Base-by-base conservation (phyloP, 2,888 invertebrate genomes). In the Gymnocheta viridis region DNA sequence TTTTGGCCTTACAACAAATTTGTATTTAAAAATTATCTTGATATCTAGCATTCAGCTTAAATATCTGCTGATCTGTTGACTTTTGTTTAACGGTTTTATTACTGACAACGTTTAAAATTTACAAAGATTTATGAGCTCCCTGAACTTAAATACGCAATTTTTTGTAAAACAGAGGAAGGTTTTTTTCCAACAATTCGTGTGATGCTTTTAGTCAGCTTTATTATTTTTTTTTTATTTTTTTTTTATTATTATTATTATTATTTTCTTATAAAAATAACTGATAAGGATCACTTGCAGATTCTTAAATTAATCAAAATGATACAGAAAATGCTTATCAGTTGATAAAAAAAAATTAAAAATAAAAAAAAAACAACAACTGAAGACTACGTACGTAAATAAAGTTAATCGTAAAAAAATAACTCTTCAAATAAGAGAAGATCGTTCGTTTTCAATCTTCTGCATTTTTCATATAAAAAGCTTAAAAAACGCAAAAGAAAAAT, bases 211-310 rank as follows among this genome's bases (percentile, higher is more conserved):
- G 47, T 24, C 19, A 70, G 22, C 32, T 10, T 72, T 60, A n/a
- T 44, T 58, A 19, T 27, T 19, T 29, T 32, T 22, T 38, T 19
- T 4, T 10, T 44, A 19, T 32, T 58, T 64, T 62, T n/a, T 64
- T 72, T 12, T 29, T 72, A 4, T 51, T n/a, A n/a, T n/a, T n/a
- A n/a, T n/a, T n/a, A n/a, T n/a, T n/a, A n/a, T n/a, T n/a, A n/a
- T n/a, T n/a, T n/a, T n/a, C n/a, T n/a, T n/a, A 22, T 14, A 49
- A 62, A 67, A 14, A 49, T 14, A 38, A 62, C 49, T 72, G 86
- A 86, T 86, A 85, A 86, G 76, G 44, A 86, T 82, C 78, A 77
- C 49, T 83, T 67, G 62, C 85, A 85, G 86, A 85, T 72, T 86
- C 85, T 85, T 29, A 35, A 49, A 12, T 38, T 62, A 67, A 67